Percentiles rank a stretch among this genome's conserved stretches.
Conservation (phyloP, 2,113 vertebrate species). For the Cichladusa arquata region DNA sequence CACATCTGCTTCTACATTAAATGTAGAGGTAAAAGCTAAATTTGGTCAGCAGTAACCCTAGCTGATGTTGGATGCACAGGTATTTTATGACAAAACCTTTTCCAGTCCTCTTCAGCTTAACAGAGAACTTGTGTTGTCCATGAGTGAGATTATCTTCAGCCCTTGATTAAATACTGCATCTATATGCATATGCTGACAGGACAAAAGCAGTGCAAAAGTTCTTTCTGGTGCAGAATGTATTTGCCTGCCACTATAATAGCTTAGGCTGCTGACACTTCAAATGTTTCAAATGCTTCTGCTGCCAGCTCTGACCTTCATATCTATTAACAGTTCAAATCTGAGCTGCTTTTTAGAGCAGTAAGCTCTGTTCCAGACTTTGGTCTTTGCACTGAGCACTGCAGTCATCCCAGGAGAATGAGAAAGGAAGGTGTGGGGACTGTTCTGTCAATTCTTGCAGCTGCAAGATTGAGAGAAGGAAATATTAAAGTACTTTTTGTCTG, state of each 20-base stretch:
- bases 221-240: not conserved
- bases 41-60: not conserved
- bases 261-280: conserved; percentile 23
- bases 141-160: not conserved
- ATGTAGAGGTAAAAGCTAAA: not conserved
- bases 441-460: not conserved
- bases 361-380: not conserved
- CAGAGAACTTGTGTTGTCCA: not conserved
- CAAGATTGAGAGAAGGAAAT: not conserved
- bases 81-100: not conserved
- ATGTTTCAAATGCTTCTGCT: conserved; percentile 23
- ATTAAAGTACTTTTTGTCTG: not conserved
- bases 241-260: not conserved
- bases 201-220: not conserved
- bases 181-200: not conserved
- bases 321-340: not conserved
- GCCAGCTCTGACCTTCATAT: conserved; percentile 2
- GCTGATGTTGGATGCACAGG: not conserved
- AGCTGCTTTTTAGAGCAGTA: not conserved
- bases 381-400: not conserved
- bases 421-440: not conserved
- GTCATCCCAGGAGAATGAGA: not conserved
- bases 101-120: not conserved
- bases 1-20: not conserved
- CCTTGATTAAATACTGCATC: not conserved